Base-by-base conservation (phyloP, 2,888 invertebrate genomes). In the Rosalia funebris region DNA sequence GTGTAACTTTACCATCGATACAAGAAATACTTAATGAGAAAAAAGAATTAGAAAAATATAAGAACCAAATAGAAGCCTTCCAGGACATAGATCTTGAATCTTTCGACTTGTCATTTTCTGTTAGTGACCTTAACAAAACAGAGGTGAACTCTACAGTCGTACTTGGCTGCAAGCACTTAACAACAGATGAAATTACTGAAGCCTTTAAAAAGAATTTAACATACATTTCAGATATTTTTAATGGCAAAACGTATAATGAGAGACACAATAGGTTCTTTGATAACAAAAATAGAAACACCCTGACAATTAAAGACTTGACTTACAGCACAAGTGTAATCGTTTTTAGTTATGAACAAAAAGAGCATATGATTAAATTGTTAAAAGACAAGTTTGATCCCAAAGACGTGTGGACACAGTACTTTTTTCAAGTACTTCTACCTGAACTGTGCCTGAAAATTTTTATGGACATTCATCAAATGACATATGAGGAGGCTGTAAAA, bases 401-500 rank as follows among this genome's bases (percentile, higher is more conserved):
- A 11, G 69, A 65, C 63, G 66, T 57, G n/a, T 60, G 60, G 32
- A 71, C 66, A 14, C 65, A 69, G 25, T 78, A 78, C 70, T 77
- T 75, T 54, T 77, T 77, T 62, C 71, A 77, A 66, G 79, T 78
- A 2, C 60, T 79, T 52, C 59, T 79, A 53, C 78, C 78, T 0
- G 77, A 79, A 59, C 54, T 78, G 7, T 79, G 79, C 61, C 56
- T 76, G 9, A 74, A 71, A 61, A 74, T 79, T 52, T 79, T 78
- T 65, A 78, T 76, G 75, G 74, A 77, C 20, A 67, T 53, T 5
- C 71, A 78, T 65, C 44, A 63, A 10, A 75, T 77, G 75, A 60
- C 57, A 12, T 46, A 67, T 25, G 63, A 70, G 39, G 66, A 69
- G 46, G 74, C 76, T 46, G 41, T 70, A 20, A 44, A 63, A 20